Evolutionary conservation across 2,797 vertebrate species (phyloP).

Genomic region (Poecilia wingei): DNA sequence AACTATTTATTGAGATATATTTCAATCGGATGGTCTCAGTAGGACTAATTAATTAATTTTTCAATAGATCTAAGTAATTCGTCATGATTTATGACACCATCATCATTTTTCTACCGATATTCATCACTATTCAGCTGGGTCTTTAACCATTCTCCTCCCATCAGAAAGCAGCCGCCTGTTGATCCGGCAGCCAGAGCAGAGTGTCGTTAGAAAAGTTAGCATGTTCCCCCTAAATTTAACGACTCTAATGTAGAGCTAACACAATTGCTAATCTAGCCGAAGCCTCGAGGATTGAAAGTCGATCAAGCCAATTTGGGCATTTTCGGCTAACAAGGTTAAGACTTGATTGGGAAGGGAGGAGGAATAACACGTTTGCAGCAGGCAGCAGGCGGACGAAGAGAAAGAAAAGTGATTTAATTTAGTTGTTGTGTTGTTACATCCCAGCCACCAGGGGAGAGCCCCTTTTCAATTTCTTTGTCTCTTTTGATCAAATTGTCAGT

Average conservation of each 20-base stretch:
- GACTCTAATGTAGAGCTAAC: slow-evolving; percentile 59
- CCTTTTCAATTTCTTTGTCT: slow-evolving; percentile 75
- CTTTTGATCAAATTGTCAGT: slow-evolving; percentile 76
- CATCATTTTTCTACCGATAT: background rate
- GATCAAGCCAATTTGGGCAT: slow-evolving; percentile 75
- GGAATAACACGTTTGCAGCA: slow-evolving; percentile 60
- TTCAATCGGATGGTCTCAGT: background rate
- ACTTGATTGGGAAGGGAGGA: slow-evolving; percentile 51
- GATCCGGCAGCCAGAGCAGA: slow-evolving; percentile 14
- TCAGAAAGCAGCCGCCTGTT: slow-evolving; percentile 15
- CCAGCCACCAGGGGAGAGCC: slow-evolving; percentile 68
- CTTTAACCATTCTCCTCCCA: slow-evolving; percentile 1
- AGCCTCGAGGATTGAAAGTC: slow-evolving; percentile 66
- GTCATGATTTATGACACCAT: background rate
- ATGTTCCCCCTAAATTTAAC: slow-evolving; percentile 46
- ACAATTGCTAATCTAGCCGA: slow-evolving; percentile 60
- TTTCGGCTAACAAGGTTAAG: slow-evolving; percentile 75
- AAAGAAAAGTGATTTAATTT: slow-evolving; percentile 77
- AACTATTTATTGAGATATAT: background rate
- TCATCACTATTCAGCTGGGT: background rate
- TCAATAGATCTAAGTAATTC: background rate
- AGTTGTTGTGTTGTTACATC: slow-evolving; percentile 71
- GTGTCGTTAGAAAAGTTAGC: slow-evolving; percentile 45
- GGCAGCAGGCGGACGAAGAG: slow-evolving; percentile 54
- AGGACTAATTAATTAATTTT: background rate